Evolutionary conservation across 2,113 vertebrate genomes (phyloP), one percentile per base, ranked within the genome.

Genomic region (Trochalopteron elliotii): DNA sequence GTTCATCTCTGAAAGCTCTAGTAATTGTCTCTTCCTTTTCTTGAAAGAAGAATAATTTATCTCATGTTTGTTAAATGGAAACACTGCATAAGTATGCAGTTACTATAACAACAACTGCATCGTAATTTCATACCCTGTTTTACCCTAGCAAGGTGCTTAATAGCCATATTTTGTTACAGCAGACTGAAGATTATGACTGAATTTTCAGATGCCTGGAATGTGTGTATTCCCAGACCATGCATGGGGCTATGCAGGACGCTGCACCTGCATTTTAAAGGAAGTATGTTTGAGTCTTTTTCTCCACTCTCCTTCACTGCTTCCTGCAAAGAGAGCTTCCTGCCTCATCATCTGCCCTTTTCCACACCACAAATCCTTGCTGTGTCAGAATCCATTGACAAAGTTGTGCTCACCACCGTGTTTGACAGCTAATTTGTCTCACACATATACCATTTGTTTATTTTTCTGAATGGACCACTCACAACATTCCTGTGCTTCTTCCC

Each of bases 71-170:
- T 53, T 87, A 87, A 91, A 81, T 22, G 30, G 75, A 94, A 93
- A 72, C 35, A 15, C 6, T 59, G 12, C 0, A 1, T 56, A 91
- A 94, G 59, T 60, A 81, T 89, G 30, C 27, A 45, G 87, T 89
- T 94, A 86, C 80, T 85, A 79, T 92, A 91, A 83, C 77, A 93
- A 86, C 42, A 92, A 69, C 40, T 50, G 14, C 64, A 84, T 93
- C 68, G 59, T 21, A 45, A 84, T 78, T 83, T 69, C 47, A 59
- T 70, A 67, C 14, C 9, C 20, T 86, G 64, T 67, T 92, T 95
- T 89, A 78, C 68, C 25, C 59, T 30, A 53, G 2, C 12, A 76
- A 88, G 42, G 28, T 69, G 19, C 19, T 83, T 83, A 80, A 88
- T 75, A 69, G 39, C 5, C 13, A 49, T n/a, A 10, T 78, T 77